Evolutionary conservation across 2,888 invertebrate genomes (phyloP).

Genomic region (Hydropsyche betteni): DNA sequence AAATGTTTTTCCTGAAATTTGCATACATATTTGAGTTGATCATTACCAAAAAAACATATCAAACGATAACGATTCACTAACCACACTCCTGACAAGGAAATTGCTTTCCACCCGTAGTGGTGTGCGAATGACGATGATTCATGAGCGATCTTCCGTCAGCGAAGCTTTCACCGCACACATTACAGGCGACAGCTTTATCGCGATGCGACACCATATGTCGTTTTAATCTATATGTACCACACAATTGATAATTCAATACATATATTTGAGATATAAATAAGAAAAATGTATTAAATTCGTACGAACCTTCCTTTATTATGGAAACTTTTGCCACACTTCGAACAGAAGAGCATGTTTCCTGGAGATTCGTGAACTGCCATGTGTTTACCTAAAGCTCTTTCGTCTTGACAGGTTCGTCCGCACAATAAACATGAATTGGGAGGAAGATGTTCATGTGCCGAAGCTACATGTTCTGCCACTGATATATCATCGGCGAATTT

Average conservation of each 20-base stretch:
- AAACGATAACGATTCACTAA: conserved; percentile 51
- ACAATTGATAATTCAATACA: background rate
- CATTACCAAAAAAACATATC: background rate
- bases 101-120: conserved; percentile 66
- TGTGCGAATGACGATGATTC: conserved; percentile 74
- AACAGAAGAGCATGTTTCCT: conserved; percentile 71
- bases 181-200: conserved; percentile 75
- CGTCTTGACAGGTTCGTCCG: conserved; percentile 75
- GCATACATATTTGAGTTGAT: background rate
- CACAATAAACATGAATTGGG: conserved; percentile 74
- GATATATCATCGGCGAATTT: conserved; percentile 70
- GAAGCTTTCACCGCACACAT: conserved; percentile 76
- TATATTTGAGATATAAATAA: conserved; percentile 36
- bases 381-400: conserved; percentile 73
- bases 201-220: conserved; percentile 77
- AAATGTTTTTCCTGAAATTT: conserved; percentile 73
- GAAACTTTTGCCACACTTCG: conserved; percentile 75
- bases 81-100: conserved; percentile 87
- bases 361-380: conserved; percentile 55
- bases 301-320: conserved; percentile 70
- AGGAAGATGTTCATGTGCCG: conserved; percentile 69
- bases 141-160: conserved; percentile 75
- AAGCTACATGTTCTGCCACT: conserved; percentile 71
- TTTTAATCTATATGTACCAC: conserved; percentile 57
- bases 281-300: background rate